A percentile compares a stretch with the other conserved stretches of the same genome.
Conservation (phyloP, 64 coral and sea anemone species). For the Astreopora myriophthalma region DNA sequence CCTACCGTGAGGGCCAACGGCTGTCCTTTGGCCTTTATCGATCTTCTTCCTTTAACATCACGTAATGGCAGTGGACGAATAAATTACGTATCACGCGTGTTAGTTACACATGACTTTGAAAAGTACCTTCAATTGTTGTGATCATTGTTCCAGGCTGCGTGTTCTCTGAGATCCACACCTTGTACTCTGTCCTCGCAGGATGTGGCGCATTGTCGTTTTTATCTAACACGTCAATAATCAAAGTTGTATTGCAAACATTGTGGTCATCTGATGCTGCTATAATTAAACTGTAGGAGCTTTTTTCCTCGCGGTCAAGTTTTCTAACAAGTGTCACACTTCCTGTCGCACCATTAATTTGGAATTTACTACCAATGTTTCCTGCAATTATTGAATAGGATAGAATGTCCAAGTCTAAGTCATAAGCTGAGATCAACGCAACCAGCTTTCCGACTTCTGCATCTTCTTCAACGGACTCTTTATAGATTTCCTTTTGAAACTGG, state of each 20-base stretch:
- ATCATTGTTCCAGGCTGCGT: conserved; percentile 36
- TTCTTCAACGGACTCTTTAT: conserved; percentile 36
- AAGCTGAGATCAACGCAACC: conserved; percentile 33
- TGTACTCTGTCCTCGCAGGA: conserved; percentile 70
- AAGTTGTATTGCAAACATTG: conserved; percentile 37
- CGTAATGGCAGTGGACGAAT: too few species aligned
- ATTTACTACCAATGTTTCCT: conserved; percentile 85
- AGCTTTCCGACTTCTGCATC: conserved; percentile 45
- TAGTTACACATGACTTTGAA: too few species aligned
- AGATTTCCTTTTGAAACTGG: background rate
- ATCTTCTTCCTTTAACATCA: too few species aligned
- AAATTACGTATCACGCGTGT: too few species aligned
- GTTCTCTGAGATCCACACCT: conserved; percentile 68
- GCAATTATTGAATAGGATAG: conserved; percentile 47
- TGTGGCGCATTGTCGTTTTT: conserved; percentile 88
- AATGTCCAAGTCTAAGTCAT: conserved; percentile 47
- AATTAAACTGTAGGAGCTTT: conserved; percentile 49
- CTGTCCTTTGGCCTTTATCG: too few species aligned
- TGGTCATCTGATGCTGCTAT: conserved; percentile 77
- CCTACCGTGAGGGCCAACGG: too few species aligned
- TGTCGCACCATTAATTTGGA: conserved; percentile 36
- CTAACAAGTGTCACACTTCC: conserved; percentile 57
- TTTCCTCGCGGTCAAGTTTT: conserved; percentile 69
- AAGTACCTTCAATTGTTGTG: conserved; percentile 83
- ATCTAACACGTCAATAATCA: conserved; percentile 70